phyloP scores from a whole-genome alignment of 1,140 invertebrate genomes.

The Anthonomus grandis region DNA sequence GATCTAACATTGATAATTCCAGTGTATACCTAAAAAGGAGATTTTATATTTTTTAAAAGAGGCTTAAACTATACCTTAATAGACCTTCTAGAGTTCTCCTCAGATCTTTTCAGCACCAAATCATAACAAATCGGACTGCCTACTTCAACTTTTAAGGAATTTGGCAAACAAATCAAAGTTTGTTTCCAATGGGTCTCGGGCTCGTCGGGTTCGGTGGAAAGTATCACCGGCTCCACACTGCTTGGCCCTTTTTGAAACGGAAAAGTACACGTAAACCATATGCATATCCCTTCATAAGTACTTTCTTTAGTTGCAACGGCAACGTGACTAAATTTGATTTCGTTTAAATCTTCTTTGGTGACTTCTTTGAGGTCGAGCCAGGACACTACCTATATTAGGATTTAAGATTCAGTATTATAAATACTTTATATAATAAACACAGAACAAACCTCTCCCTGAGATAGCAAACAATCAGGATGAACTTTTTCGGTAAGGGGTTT shows the following conservation, averaged over 20 bases:
- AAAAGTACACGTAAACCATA: slow-evolving; percentile 65
- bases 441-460: slow-evolving; percentile 49
- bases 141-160: slow-evolving; percentile 53
- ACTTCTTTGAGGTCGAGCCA: slow-evolving; percentile 60
- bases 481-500: slow-evolving; percentile 53
- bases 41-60: neutral
- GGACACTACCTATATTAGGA: slow-evolving; percentile 43
- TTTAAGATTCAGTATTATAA: neutral
- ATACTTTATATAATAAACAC: neutral
- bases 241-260: slow-evolving; percentile 24
- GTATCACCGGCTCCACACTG: slow-evolving; percentile 50
- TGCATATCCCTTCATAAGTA: slow-evolving; percentile 66
- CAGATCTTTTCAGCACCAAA: slow-evolving; percentile 56
- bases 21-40: slow-evolving; percentile 58
- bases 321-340: slow-evolving; percentile 49
- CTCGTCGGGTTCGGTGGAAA: slow-evolving; percentile 73
- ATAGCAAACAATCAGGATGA: slow-evolving; percentile 53
- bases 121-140: slow-evolving; percentile 66
- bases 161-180: slow-evolving; percentile 76
- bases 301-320: slow-evolving; percentile 56
- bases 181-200: slow-evolving; percentile 96
- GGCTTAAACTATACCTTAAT: too few relatives aligned
- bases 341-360: slow-evolving; percentile 51
- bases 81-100: slow-evolving; percentile 48
- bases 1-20: slow-evolving; percentile 66